Base-by-base conservation (phyloP, 2,113 vertebrate species). In the Chloroceryle aenea region DNA sequence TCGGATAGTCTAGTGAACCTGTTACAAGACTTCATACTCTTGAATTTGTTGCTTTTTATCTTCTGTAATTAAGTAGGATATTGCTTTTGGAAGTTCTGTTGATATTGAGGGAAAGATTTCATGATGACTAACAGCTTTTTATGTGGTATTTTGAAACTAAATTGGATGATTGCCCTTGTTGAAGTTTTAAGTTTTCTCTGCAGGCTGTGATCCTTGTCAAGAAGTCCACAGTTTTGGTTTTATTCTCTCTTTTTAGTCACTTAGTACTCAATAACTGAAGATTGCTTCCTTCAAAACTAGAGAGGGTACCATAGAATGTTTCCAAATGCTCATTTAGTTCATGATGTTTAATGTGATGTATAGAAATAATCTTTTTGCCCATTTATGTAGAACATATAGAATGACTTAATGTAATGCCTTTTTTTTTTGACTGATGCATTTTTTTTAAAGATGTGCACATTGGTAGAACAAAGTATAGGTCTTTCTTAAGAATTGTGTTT, bases 131-230 rank as follows among this genome's bases (percentile, higher is more conserved):
- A 16, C 29, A 67, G 29, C 21, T 84, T 64, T 75, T 85, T 66
- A 47, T 77, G 32, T 62, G 42, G 19, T 66, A 76, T n/a, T 92
- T 90, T 87, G 27, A 86, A 93, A 36, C 10, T 84, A 52, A 80
- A 88, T 68, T 86, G 68, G 26, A 23, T 74, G 30, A 67, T 29
- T 93, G 52, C 73, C 58, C n/a, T 23, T 92, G 48, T 13, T 87
- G 67, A 83, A 94, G 34, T 62, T 90, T n/a, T 64, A 80, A 92
- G 34, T 80, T 56, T 80, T 17, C 53, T 92, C 82, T 84, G 88
- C 69, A 61, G 52, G 40, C 32, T 72, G n/a, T 52, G 34, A 73
- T 87, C 55, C 71, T 73, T 89, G 42, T 47, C 75, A 76, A 73
- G 72, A 83, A 61, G 80, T 45, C 66, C 73, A 76, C 7, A 4